Evolutionary conservation across 2,888 invertebrate genomes (phyloP).

Genomic region (Aethes cnicana): DNA sequence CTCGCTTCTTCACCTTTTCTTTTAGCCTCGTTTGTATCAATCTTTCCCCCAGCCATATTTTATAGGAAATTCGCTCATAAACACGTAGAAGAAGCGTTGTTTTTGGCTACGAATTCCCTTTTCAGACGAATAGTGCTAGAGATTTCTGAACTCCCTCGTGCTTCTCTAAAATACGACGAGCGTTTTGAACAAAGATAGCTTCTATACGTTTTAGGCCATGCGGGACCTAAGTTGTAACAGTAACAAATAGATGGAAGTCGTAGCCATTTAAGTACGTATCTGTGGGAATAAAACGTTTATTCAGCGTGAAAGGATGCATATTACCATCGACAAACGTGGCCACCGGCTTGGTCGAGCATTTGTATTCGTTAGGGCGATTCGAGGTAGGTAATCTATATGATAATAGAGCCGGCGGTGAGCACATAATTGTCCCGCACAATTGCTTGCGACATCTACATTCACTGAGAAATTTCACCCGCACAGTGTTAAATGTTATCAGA

Average conservation of each 20-base stretch:
- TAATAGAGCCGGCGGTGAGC: conserved; percentile 41
- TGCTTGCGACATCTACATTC: conserved; percentile 37
- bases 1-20: conserved; percentile 44
- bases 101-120: neutral
- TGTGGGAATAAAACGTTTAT: neutral
- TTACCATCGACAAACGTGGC: conserved; percentile 26
- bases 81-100: conserved; percentile 1
- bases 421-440: conserved; percentile 44
- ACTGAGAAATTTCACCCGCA: conserved; percentile 13
- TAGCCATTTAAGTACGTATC: neutral
- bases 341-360: conserved; percentile 32
- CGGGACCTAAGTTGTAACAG: neutral
- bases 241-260: neutral
- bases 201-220: conserved; percentile 10
- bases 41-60: conserved; percentile 8
- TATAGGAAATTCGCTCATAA: conserved; percentile 18
- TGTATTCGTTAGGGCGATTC: conserved; percentile 42
- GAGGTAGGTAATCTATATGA: conserved; percentile 47
- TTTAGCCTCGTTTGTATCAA: conserved; percentile 37
- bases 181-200: conserved; percentile 24
- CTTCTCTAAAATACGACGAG: conserved; percentile 19
- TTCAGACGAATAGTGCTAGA: conserved; percentile 1
- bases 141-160: conserved; percentile 12
- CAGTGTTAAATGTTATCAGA: neutral
- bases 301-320: conserved; percentile 5